phyloP scores from a whole-genome alignment of 1,140 invertebrate species.

The Drosophila miranda region DNA sequence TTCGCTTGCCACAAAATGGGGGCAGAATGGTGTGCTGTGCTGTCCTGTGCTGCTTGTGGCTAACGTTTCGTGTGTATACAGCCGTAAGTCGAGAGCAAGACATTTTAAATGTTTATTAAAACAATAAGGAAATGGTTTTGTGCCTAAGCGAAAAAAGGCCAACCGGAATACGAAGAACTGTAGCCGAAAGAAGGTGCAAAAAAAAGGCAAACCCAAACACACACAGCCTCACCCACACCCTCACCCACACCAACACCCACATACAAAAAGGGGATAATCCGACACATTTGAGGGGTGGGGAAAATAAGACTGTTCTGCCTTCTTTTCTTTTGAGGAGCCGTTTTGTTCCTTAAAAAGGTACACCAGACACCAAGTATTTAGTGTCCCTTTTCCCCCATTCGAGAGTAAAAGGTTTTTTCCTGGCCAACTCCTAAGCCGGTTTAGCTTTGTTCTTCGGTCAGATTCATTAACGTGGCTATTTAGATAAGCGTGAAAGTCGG shows the following conservation, averaged over 20 bases:
- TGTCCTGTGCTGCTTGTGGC: constrained; percentile 55
- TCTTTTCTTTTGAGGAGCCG: constrained; percentile 44
- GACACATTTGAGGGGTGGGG: too few species aligned
- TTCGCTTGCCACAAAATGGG: constrained; percentile 57
- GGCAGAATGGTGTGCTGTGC: constrained; percentile 7
- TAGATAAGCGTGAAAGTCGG: constrained; percentile 68
- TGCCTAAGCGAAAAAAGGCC: constrained; percentile 36
- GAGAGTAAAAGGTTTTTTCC: constrained; percentile 64
- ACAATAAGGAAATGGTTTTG: constrained; percentile 80
- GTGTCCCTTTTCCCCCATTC: constrained; percentile 44
- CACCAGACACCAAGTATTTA: constrained; percentile 63
- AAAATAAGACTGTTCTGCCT: constrained; percentile 44
- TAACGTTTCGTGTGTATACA: constrained; percentile 60
- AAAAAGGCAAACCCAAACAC: constrained; percentile 61
- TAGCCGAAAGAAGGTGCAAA: constrained; percentile 55
- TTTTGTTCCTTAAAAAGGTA: constrained; percentile 66
- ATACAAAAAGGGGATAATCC: constrained; percentile 17
- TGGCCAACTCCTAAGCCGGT: constrained; percentile 55
- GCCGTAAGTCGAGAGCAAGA: constrained; percentile 71
- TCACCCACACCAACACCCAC: constrained; percentile 35
- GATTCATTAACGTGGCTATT: constrained; percentile 80
- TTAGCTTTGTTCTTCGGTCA: constrained; percentile 70
- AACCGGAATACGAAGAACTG: constrained; percentile 45
- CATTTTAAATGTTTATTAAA: constrained; percentile 82
- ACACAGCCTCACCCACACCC: constrained; percentile 50